Percentiles rank a stretch among this genome's conserved stretches.
These are phyloP conservation scores for Dasyprocta punctata DNA, from an alignment of 2,113 vertebrate genomes.

Conservation along the genomic window DNA sequence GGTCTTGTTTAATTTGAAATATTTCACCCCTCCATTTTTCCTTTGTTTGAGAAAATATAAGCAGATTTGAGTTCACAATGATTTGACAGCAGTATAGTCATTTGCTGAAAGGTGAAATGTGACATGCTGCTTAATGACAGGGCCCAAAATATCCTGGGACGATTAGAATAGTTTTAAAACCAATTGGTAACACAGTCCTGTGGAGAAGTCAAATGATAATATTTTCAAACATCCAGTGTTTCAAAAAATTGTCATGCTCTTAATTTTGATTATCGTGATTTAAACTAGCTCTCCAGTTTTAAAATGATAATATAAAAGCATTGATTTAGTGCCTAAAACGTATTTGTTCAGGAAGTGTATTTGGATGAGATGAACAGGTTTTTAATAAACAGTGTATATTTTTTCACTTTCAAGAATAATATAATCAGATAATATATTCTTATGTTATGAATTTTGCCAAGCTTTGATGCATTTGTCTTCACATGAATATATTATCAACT, in stretches of 20 bases:
- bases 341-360: conserved; percentile 27
- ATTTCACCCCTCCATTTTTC: not conserved
- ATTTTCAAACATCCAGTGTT: conserved; percentile 48
- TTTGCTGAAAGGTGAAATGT: not conserved
- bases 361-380: conserved; percentile 44
- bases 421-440: not conserved
- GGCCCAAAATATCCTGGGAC: not conserved
- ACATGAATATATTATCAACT: not conserved
- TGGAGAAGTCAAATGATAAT: not conserved
- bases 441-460: not conserved
- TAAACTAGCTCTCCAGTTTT: conserved; percentile 65
- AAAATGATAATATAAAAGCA: conserved; percentile 56
- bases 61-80: not conserved
- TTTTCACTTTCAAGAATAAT: not conserved
- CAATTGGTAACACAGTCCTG: not conserved
- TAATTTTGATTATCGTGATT: conserved; percentile 68
- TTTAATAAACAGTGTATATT: conserved; percentile 7
- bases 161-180: conserved; percentile 32
- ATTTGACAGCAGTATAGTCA: not conserved
- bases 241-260: conserved; percentile 16
- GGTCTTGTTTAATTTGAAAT: conserved; percentile 6
- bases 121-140: not conserved
- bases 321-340: conserved; percentile 14
- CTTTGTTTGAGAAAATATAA: conserved; percentile 33
- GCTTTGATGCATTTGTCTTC: not conserved